A percentile compares a stretch with the other conserved stretches of the same genome.
These are phyloP conservation scores for Apogon hyalosoma DNA, from an alignment of 2,797 vertebrate genomes.

Conservation along the genomic window DNA sequence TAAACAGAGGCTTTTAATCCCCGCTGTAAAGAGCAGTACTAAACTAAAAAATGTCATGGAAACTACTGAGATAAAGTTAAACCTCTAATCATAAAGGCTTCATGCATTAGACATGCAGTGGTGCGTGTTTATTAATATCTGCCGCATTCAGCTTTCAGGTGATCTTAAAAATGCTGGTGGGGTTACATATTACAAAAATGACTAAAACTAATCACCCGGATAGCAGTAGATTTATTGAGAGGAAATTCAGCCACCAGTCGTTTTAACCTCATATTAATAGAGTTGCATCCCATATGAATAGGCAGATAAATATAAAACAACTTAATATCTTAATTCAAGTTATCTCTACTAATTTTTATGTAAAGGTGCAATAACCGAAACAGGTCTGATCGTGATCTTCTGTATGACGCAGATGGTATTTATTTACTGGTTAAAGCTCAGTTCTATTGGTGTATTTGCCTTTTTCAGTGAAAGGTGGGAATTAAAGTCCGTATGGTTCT, in stretches of 20 bases:
- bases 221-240: conserved; percentile 1
- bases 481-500: conserved; percentile 14
- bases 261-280: no score
- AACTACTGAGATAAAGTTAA: background rate
- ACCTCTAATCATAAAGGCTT: background rate
- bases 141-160: background rate
- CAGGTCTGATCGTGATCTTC: background rate
- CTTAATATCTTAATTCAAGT: conserved; percentile 6
- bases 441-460: conserved; percentile 19
- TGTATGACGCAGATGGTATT: conserved; percentile 7
- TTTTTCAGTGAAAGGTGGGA: conserved; percentile 22
- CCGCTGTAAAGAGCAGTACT: background rate
- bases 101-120: background rate
- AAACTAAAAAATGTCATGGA: background rate
- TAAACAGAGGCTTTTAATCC: background rate
- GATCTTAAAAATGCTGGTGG: background rate
- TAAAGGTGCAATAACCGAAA: background rate
- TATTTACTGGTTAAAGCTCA: conserved; percentile 10
- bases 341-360: conserved; percentile 5
- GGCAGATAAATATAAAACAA: conserved; percentile 4
- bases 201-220: conserved; percentile 11
- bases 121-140: background rate
- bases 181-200: conserved; percentile 8
- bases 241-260: conserved; percentile 5
- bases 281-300: background rate